Evolutionary conservation across 2,888 invertebrate species (phyloP).

Genomic region (Xanthorhoe spadicearia): DNA sequence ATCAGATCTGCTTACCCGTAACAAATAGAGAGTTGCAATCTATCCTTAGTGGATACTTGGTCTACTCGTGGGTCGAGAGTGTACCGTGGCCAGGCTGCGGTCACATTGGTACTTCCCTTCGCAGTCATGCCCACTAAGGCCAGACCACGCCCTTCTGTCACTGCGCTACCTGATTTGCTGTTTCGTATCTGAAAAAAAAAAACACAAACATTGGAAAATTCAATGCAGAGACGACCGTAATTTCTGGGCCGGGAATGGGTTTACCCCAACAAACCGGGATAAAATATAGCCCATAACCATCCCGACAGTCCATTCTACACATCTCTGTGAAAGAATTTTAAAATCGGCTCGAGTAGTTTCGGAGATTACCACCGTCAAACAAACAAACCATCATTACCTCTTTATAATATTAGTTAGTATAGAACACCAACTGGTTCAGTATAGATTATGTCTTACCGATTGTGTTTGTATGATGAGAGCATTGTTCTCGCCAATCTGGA

Average conservation of each 20-base stretch:
- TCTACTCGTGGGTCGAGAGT: constrained; percentile 94
- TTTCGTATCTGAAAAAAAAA: constrained; percentile 63
- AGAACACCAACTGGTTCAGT: background rate
- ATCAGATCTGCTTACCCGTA: constrained; percentile 83
- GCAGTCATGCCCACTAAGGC: constrained; percentile 92
- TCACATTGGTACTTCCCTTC: constrained; percentile 93
- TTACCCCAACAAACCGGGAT: no score
- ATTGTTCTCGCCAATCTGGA: constrained; percentile 90
- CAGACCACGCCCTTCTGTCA: constrained; percentile 92
- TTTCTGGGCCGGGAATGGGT: no score
- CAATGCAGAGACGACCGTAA: no score
- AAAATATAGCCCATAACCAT: no score
- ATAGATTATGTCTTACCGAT: constrained; percentile 80
- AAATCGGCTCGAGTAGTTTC: no score
- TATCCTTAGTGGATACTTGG: constrained; percentile 90
- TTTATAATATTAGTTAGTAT: no score
- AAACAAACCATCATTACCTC: no score
- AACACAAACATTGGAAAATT: no score
- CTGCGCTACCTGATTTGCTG: constrained; percentile 88
- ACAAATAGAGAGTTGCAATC: constrained; percentile 92
- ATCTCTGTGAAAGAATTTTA: no score
- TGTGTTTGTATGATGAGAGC: constrained; percentile 92
- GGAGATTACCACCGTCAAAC: no score
- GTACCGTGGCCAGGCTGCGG: constrained; percentile 94
- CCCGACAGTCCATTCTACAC: no score